Evolutionary conservation across 2,888 invertebrate species (phyloP), one percentile per base, ranked within the genome.

Genomic region (Zygogramma bicolorata): DNA sequence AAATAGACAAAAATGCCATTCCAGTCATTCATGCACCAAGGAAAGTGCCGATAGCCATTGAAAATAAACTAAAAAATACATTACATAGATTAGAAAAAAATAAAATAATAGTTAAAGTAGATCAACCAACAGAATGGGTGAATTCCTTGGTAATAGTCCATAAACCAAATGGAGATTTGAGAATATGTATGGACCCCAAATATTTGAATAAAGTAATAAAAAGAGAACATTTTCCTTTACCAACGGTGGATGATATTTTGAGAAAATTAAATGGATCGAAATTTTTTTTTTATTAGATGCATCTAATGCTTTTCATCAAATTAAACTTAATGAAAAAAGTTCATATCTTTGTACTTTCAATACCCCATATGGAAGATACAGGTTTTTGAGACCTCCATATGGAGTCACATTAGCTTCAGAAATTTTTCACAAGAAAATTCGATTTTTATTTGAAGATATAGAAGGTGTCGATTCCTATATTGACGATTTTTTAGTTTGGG

Each of bases 401-500:
- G 60, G 20, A 22, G 18, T 38, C 8, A 34, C 34, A 18, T 18
- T 38, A 5, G 60, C 34, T 38, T 22, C 38, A 15, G 60, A 38
- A 10, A 25, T 60, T 3, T 60, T 63, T 0, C 27, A 63, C 10
- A 25, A 15, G 2, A 57, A 57, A 27, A 6, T n/a, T n/a, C 0
- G 2, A n/a, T 57, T 57, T 3, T 25, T n/a, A n/a, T 61, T 61
- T 40, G 61, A 65, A 18, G 15, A 46, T 25, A 15, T 65, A 65
- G 18, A 61, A 6, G 61, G 38, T 34, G n/a, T 61, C 5, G 40
- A 18, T 15, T 61, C 22, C 6, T 38, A 40, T 22, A 38, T 40
- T 40, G 40, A 62, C n/a, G 62, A 34, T 62, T 62, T 40, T 40
- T 25, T n/a, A 22, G 25, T 40, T 20, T 62, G 62, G 62, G 27